Base-by-base conservation (phyloP, 2,113 vertebrate species). In the Rynchops niger region DNA sequence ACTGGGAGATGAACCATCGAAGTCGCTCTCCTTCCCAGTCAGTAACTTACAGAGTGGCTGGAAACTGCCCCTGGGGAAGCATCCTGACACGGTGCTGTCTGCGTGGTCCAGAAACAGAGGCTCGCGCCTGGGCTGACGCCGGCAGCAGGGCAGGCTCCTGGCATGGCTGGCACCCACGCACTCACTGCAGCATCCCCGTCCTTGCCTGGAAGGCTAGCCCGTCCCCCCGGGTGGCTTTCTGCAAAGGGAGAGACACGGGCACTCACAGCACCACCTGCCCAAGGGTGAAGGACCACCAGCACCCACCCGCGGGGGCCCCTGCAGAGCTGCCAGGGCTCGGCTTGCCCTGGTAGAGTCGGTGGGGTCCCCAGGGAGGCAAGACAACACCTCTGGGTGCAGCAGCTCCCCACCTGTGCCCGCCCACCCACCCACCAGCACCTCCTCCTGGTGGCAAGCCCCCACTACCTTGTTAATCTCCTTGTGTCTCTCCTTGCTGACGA, bases 401-500 rank as follows among this genome's bases (percentile, higher is more conserved):
- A 86, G 79, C 30, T 22, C 23, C 59, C 32, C 6, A 1, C 23
- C 42, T 55, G 34, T 6, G 3, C 76, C n/a, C 67, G 52, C 53
- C 62, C 36, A 63, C 50, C 55, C 38, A 42, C 27, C n/a, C 32
- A 23, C 5, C 61, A 20, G 59, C 23, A 73, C 36, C 50, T 42
- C 26, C 2, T 2, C 34, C 30, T 42, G 61, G 15, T 16, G 20
- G 11, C 6, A n/a, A 59, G 17, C 19, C 14, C 18, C 62, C 84
- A 27, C 27, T 97, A 99, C 99, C 99, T 99, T 99, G 97, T 99
- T 99, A 91, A 99, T 99, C 6, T 99, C 99, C 97, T 98, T 99
- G 98, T 99, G 99, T 76, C 97, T 98, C 32, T 99, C 99, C 95
- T 98, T 98, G 96, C 98, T 99, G 91, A 99, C 99, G 0, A 99